A percentile compares a stretch with the other conserved stretches of the same genome.
These are phyloP conservation scores for Sebastes schlegelii DNA, from an alignment of 2,113 vertebrate genomes.

Conservation along the genomic window DNA sequence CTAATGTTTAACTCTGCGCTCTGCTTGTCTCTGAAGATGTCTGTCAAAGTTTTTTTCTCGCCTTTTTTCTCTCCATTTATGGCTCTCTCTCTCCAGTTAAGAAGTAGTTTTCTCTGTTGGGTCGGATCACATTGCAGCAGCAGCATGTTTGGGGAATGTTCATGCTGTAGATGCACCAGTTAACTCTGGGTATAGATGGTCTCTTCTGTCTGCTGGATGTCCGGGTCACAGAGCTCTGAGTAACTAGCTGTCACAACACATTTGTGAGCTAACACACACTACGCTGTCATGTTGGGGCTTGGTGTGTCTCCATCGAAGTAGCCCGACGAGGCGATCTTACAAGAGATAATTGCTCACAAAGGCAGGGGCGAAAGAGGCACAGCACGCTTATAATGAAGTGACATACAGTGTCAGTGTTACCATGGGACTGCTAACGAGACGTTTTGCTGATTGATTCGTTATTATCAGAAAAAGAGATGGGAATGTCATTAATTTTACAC, in stretches of 20 bases:
- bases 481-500: not conserved
- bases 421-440: not conserved
- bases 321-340: not conserved
- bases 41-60: not conserved
- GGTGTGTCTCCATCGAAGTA: not conserved
- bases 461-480: not conserved
- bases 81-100: not conserved
- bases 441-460: not conserved
- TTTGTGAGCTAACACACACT: not conserved
- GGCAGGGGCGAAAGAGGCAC: not conserved
- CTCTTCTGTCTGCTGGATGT: constrained; percentile 20
- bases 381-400: not conserved
- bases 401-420: not conserved
- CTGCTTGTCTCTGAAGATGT: constrained; percentile 24
- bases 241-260: constrained; percentile 37
- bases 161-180: constrained; percentile 6
- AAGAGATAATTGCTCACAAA: constrained; percentile 9
- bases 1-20: constrained; percentile 18
- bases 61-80: not conserved
- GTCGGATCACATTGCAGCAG: constrained; percentile 14
- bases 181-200: not conserved
- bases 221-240: constrained; percentile 31
- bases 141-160: not conserved
- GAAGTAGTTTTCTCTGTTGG: not conserved
- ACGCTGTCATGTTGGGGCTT: constrained; percentile 2